Evolutionary conservation across 2,888 invertebrate species (phyloP).

Genomic region (Harmothoe impar): DNA sequence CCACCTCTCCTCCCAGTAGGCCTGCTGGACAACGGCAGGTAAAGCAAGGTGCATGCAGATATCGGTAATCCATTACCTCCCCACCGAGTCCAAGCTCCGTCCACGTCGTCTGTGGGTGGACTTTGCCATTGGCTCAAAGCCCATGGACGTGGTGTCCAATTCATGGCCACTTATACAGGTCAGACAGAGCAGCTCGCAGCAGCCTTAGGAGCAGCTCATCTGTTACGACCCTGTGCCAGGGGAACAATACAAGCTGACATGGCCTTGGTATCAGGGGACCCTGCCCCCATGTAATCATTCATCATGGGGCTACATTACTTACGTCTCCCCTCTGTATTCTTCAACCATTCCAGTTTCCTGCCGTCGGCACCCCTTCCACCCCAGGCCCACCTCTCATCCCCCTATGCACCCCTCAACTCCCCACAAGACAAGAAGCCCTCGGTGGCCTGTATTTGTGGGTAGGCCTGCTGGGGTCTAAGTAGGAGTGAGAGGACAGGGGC

Average conservation of each 20-base stretch:
- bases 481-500: conserved; percentile 9
- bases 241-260: conserved; percentile 6
- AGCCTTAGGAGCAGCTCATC: not conserved
- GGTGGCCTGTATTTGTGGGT: not conserved
- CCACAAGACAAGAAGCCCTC: not conserved
- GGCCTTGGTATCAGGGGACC: not conserved
- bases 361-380: not conserved
- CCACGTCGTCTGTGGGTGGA: not conserved
- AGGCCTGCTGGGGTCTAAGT: not conserved
- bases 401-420: not conserved
- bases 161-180: conserved; percentile 25
- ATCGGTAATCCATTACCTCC: not conserved
- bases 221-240: not conserved
- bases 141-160: not conserved
- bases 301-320: not conserved
- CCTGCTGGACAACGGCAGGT: not conserved
- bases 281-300: not conserved
- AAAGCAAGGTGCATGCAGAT: not conserved
- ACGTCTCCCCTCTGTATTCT: not conserved
- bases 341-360: not conserved
- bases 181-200: not conserved
- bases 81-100: not conserved
- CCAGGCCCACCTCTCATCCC: not conserved
- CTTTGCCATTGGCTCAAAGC: not conserved
- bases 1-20: too few species aligned